Evolutionary conservation across 2,113 vertebrate genomes (phyloP), one percentile per base, ranked within the genome.

Genomic region (Tiliqua scincoides): DNA sequence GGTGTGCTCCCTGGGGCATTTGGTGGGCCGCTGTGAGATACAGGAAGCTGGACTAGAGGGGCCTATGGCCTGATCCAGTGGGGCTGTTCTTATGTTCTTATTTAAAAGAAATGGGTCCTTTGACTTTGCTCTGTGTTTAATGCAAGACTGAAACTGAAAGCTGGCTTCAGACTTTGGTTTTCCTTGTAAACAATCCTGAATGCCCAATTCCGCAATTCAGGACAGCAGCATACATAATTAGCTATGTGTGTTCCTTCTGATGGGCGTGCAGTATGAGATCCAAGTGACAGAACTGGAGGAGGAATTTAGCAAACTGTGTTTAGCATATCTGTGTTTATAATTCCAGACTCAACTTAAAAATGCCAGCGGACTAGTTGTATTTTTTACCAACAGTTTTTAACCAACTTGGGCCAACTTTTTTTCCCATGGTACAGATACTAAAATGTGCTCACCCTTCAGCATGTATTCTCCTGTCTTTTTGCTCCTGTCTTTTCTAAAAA

Each of bases 121-220:
- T 85, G 78, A 85, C 62, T 85, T 87, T 91, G 59, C 57, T 91
- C 78, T 63, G 12, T 83, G 59, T 87, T 82, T 86, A 84, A 87
- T 89, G 37, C 12, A 87, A 89, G 87, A 79, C 82, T 90, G 84
- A 93, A 92, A 87, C 89, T 83, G 84, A 91, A 91, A 89, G 81
- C 85, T 90, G 87, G 3, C 84, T 90, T 73, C 25, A 65, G 52
- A 59, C 40, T 70, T 85, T 71, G 78, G 71, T 88, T 80, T 92
- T 79, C 30, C 70, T 80, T 88, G 82, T 94, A 88, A 80, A 87
- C 59, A 61, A 40, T 57, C 30, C 70, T 76, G 88, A 92, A 72
- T 67, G 82, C 80, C 87, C 57, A 73, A 10, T 21, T 85, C 74
- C 83, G 73, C 37, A 80, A 5, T 86, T 74, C 61, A 0, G 1